Base-by-base conservation (phyloP, 1,140 invertebrate genomes). In the Anoplolepis gracilipes region DNA sequence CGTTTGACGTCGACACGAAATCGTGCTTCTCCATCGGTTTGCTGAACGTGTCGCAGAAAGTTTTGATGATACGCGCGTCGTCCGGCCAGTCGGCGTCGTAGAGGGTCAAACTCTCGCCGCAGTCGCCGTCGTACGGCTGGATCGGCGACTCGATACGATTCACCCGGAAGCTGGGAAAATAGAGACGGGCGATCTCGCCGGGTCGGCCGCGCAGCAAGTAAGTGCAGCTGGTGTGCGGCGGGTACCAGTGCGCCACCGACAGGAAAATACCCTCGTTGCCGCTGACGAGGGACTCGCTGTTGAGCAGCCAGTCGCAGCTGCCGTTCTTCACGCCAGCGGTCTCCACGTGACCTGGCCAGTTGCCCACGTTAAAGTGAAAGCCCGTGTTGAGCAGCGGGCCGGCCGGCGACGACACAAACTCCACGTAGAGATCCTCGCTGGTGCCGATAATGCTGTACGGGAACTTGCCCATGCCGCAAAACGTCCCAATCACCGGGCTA, bases 391-490 rank as follows among this genome's bases (percentile, higher is more conserved):
- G 95, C 16, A 99, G 94, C 0, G 98, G 98, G 19, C 98, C 97
- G 85, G 98, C 98, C 49, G 97, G 97, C 2, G 98, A 98, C 13
- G 97, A 98, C 28, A 98, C 97, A 92, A 99, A 99, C 93, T 98
- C 98, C 2, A 99, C 98, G 91, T 98, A 98, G 72, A 99, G 95
- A 90, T 98, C 97, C 86, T 97, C 97, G 30, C 98, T 98, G 19
- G 98, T 98, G 7, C 98, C 98, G 88, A 98, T 98, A 89, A 99
- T 98, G 85, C 98, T 98, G 94, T 98, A 98, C 0, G 98, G 98
- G 91, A 99, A 98, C 93, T 98, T 98, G 39, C 98, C 98, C 97
- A 98, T 98, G 7, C 98, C 98, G 91, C 98, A 99, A 91, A 99
- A 98, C 4, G 97, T 98, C 39, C 98, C 98, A 86, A 99, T 99